Percentiles rank a stretch among this genome's conserved stretches.
These are phyloP conservation scores for Tetraneura akinire DNA, from an alignment of 1,140 invertebrate species.

Conservation along the genomic window DNA sequence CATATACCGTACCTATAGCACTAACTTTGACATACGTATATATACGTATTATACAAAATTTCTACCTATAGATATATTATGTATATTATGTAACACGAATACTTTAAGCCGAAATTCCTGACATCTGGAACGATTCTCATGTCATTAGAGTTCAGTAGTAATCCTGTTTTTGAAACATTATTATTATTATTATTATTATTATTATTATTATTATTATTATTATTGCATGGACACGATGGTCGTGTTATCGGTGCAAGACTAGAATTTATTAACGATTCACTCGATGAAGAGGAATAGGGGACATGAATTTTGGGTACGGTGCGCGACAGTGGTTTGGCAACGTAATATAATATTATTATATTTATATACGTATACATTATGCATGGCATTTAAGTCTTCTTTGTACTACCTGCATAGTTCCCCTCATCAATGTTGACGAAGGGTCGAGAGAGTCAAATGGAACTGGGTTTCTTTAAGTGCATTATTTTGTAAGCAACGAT, in stretches of 20 bases:
- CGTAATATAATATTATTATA: no score
- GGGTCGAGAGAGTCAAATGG: not conserved
- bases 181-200: no score
- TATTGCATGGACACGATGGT: not conserved
- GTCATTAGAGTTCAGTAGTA: not conserved
- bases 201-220: no score
- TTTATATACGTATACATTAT: no score
- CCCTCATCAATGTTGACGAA: no score
- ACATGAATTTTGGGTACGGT: not conserved
- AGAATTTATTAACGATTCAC: not conserved
- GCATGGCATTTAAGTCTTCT: not conserved
- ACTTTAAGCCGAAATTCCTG: not conserved
- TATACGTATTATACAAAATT: no score
- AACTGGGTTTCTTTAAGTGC: not conserved
- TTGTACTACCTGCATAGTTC: not conserved
- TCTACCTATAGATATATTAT: no score
- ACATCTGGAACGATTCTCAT: not conserved
- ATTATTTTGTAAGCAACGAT: not conserved
- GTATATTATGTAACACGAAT: no score
- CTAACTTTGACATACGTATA: no score
- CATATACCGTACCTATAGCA: no score
- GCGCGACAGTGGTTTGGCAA: no score
- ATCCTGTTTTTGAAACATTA: conserved; percentile 1
- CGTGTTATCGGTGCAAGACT: not conserved
- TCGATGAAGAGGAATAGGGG: not conserved